Base-by-base conservation (phyloP, 2,888 invertebrate species). In the Habrosyne pyritoides region DNA sequence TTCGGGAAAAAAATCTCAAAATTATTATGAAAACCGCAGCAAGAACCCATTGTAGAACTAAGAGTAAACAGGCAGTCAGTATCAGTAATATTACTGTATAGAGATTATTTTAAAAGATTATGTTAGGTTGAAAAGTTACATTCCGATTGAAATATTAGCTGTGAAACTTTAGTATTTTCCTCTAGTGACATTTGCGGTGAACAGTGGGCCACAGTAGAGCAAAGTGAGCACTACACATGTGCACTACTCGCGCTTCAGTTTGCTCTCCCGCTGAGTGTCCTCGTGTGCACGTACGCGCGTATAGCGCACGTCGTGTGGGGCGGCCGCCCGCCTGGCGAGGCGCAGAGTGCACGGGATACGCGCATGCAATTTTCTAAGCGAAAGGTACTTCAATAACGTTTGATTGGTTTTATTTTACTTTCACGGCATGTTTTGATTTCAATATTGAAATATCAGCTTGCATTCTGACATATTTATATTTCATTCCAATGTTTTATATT, bases 261-360 rank as follows among this genome's bases (percentile, higher is more conserved):
- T 82, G 94, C 96, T 60, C 92, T 98, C 62, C 98, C 98, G 0
- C 91, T 98, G 61, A 83, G 94, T 21, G 97, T 97, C 36, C 93
- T 98, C 14, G 92, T 97, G 56, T 96, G 96, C 81, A 97, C 98
- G 0, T 98, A 98, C 81, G 95, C 96, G 0, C 94, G 96, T 66
- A 98, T 98, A 60, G 98, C 96, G 0, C 93, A 96, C 52, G 96
- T 96, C 12, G 97, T 98, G 47, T 98, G 98, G 97, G 97, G 97
- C 22, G 90, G 97, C 64, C 93, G 95, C 36, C 96, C 97, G 7
- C 98, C 98, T 0, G 98, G 98, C 0, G 98, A 98, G 83, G 98
- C 98, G 0, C 96, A 97, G 79, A 95, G 96, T 59, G 94, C 94
- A 5, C 91, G 98, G 48, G 98, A 98, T 88, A 95, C 95, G 66